phyloP scores from a whole-genome alignment of 2,888 invertebrate genomes.

The Cantharis rufa region DNA sequence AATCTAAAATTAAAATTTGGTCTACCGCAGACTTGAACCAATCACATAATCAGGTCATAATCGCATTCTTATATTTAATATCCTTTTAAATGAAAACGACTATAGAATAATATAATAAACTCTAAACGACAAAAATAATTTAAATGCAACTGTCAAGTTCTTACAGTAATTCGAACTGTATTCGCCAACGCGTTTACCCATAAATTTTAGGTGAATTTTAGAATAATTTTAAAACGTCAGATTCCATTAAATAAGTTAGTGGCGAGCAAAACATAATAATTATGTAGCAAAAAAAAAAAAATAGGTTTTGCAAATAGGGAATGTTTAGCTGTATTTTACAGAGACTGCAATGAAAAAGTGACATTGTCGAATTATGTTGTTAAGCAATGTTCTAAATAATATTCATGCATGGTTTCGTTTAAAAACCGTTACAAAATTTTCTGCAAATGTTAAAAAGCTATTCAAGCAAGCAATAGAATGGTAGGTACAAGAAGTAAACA shows the following conservation, averaged over 20 bases:
- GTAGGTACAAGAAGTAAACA: background rate
- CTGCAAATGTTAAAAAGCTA: background rate
- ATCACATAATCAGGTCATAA: too few relatives aligned
- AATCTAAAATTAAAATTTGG: too few relatives aligned
- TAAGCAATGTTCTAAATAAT: background rate
- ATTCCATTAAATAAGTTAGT: background rate
- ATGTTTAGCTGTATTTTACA: background rate
- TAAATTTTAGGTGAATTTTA: background rate
- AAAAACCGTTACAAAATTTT: conserved; percentile 3
- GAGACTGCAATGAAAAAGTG: background rate
- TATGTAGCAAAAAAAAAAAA: background rate
- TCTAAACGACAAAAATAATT: too few relatives aligned
- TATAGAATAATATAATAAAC: too few relatives aligned
- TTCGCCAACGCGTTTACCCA: background rate
- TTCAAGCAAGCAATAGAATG: background rate
- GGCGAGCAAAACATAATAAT: background rate
- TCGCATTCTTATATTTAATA: too few relatives aligned
- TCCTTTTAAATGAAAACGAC: too few relatives aligned
- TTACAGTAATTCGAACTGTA: background rate
- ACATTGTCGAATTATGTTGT: background rate
- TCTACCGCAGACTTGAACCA: too few relatives aligned
- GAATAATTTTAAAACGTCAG: background rate
- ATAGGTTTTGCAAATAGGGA: background rate
- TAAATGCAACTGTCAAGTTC: background rate
- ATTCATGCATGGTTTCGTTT: background rate